Percentiles rank a stretch among this genome's conserved stretches.
These are phyloP conservation scores for Anomalospiza imberbis DNA, from an alignment of 2,797 vertebrate species.

Conservation along the genomic window DNA sequence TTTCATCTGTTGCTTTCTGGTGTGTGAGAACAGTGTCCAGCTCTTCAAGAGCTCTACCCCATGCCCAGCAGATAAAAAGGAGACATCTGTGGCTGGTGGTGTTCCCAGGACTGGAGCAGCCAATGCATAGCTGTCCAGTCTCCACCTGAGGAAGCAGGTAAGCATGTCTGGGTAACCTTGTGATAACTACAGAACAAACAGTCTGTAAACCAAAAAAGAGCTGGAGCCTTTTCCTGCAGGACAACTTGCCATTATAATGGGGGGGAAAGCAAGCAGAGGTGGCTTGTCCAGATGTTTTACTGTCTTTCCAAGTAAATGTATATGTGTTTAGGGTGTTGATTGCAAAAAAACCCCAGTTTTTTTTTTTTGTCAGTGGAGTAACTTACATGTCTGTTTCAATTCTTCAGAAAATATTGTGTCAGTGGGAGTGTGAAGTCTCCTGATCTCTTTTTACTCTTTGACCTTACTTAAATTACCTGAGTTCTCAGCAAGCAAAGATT, in stretches of 20 bases:
- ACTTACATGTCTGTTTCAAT: neutral
- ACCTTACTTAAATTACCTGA: slow-evolving; percentile 41
- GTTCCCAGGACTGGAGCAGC: neutral
- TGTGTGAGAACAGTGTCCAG: neutral
- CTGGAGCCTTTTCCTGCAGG: neutral
- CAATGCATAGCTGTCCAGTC: neutral
- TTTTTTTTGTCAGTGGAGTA: neutral
- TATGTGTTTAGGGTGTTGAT: neutral
- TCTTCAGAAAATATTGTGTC: neutral
- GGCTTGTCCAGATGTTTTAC: neutral
- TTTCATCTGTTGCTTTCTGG: neutral
- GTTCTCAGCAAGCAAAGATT: slow-evolving; percentile 50
- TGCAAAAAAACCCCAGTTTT: neutral
- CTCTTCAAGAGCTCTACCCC: neutral
- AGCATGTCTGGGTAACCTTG: neutral
- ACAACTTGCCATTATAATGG: neutral
- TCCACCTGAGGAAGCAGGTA: neutral
- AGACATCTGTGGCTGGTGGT: neutral
- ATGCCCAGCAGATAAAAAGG: neutral
- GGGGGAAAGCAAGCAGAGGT: neutral
- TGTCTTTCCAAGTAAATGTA: neutral
- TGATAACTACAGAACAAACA: neutral
- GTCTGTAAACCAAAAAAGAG: neutral
- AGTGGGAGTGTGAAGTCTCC: neutral
- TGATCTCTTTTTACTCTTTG: slow-evolving; percentile 41